Evolutionary conservation across 2,797 vertebrate genomes (phyloP).

Genomic region (Chaunax sp.): DNA sequence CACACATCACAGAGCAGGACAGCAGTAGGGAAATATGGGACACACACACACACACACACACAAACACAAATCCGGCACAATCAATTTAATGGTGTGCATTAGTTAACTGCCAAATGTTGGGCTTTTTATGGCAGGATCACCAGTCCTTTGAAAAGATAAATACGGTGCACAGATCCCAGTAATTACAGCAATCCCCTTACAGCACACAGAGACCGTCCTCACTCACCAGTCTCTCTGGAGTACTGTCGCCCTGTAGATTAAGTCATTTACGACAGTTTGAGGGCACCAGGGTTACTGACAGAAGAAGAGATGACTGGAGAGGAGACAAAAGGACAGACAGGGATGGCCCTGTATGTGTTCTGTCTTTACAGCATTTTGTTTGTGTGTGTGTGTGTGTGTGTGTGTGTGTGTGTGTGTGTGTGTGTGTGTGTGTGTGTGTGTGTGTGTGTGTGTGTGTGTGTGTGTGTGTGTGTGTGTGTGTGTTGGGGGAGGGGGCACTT

Average conservation of each 20-base stretch:
- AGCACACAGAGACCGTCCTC: slow-evolving; percentile 65
- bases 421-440: not conserved
- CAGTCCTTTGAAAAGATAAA: slow-evolving; percentile 87
- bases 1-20: slow-evolving; percentile 78
- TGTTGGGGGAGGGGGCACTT: slow-evolving; percentile 16
- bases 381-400: too few relatives aligned
- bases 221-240: slow-evolving; percentile 70
- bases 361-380: slow-evolving; percentile 23
- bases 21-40: slow-evolving; percentile 72
- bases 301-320: slow-evolving; percentile 37
- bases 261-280: slow-evolving; percentile 79
- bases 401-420: not conserved
- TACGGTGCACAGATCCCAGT: slow-evolving; percentile 87
- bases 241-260: slow-evolving; percentile 75
- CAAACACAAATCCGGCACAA: slow-evolving; percentile 85
- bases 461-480: too few relatives aligned
- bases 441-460: not conserved
- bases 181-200: slow-evolving; percentile 87
- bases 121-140: slow-evolving; percentile 86
- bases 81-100: slow-evolving; percentile 93
- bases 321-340: slow-evolving; percentile 52
- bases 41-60: slow-evolving; percentile 52
- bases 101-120: slow-evolving; percentile 89
- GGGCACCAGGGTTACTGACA: slow-evolving; percentile 64
- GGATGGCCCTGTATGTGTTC: slow-evolving; percentile 42